These are phyloP conservation scores for Mus spicilegus DNA, from an alignment of 2,113 vertebrate genomes.

Conservation along the genomic window DNA sequence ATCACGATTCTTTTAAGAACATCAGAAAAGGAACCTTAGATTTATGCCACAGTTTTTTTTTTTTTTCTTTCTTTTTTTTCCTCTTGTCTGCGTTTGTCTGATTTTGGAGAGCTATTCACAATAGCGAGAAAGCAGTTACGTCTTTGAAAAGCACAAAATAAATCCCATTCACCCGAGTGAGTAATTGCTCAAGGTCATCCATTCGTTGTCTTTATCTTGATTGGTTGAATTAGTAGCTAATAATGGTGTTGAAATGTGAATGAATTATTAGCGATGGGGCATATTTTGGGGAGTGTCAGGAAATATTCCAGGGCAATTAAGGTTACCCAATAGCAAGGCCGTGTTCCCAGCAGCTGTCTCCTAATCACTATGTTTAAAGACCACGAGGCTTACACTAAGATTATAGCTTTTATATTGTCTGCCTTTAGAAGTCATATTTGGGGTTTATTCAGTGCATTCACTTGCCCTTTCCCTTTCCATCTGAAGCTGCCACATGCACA, in stretches of 20 bases:
- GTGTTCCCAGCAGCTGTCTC: slow-evolving; percentile 89
- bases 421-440: slow-evolving; percentile 89
- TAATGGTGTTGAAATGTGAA: slow-evolving; percentile 87
- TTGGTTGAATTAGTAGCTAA: slow-evolving; percentile 90
- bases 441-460: slow-evolving; percentile 88
- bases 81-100: slow-evolving; percentile 72
- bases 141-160: slow-evolving; percentile 87
- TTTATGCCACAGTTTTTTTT: slow-evolving; percentile 66
- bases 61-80: slow-evolving; percentile 52
- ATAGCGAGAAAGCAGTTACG: slow-evolving; percentile 74
- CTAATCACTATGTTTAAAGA: slow-evolving; percentile 91
- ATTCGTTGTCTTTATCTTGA: slow-evolving; percentile 87
- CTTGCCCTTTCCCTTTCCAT: slow-evolving; percentile 87
- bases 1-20: slow-evolving; percentile 61
- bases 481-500: slow-evolving; percentile 86
- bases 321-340: slow-evolving; percentile 88
- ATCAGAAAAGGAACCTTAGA: slow-evolving; percentile 59
- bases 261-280: slow-evolving; percentile 88
- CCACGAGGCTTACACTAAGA: slow-evolving; percentile 87
- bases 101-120: slow-evolving; percentile 78
- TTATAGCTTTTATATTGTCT: slow-evolving; percentile 90
- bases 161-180: slow-evolving; percentile 84
- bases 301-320: slow-evolving; percentile 91
- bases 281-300: slow-evolving; percentile 89
- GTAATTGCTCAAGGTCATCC: slow-evolving; percentile 89